phyloP scores from a whole-genome alignment of 2,888 invertebrate genomes.

The Lasius platythorax region DNA sequence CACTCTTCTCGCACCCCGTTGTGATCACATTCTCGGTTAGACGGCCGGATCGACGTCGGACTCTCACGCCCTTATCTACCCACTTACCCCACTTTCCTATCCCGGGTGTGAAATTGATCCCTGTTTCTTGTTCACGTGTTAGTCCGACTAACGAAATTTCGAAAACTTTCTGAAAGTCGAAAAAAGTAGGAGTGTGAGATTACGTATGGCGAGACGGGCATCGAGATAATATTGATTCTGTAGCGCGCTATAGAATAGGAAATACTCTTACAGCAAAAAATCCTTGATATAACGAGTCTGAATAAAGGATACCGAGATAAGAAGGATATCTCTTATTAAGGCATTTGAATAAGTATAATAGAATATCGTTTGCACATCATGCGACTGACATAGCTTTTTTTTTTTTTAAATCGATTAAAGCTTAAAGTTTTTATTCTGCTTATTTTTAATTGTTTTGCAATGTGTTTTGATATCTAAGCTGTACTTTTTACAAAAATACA shows the following conservation, averaged over 20 bases:
- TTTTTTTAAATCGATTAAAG: background rate
- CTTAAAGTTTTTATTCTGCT: background rate
- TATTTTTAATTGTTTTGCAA: background rate
- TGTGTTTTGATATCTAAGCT: background rate
- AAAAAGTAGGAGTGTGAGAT: conserved; percentile 35
- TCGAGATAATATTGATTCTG: conserved; percentile 27
- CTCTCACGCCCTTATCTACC: conserved; percentile 56
- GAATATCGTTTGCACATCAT: background rate
- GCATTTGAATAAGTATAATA: background rate
- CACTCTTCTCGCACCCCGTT: conserved; percentile 45
- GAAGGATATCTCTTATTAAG: background rate
- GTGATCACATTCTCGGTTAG: conserved; percentile 62
- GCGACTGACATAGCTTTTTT: background rate
- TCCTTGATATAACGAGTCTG: background rate
- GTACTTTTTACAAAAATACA: background rate
- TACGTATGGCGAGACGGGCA: background rate
- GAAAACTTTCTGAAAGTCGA: conserved; percentile 35
- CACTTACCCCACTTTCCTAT: conserved; percentile 58
- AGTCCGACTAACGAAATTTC: conserved; percentile 28
- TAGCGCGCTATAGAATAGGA: background rate
- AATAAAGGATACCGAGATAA: background rate
- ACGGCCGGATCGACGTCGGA: conserved; percentile 51
- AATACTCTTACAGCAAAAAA: background rate
- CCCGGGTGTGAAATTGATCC: conserved; percentile 61
- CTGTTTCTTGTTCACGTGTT: conserved; percentile 52